Base-by-base conservation (phyloP, 1,140 invertebrate genomes). In the Drosophila ohnishii region DNA sequence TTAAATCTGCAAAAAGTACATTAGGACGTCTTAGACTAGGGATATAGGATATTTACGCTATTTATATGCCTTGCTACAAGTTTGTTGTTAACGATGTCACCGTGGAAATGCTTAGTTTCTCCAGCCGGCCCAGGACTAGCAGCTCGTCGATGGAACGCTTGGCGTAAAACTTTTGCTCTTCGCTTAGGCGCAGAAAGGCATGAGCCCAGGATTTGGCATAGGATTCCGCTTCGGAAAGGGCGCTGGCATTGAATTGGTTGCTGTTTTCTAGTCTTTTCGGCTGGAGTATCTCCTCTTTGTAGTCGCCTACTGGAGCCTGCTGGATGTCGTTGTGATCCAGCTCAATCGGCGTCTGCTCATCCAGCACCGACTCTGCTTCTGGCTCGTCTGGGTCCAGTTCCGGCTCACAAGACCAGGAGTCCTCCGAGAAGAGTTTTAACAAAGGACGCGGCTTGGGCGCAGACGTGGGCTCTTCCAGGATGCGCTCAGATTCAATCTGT, bases 61-160 rank as follows among this genome's bases (percentile, higher is more conserved):
- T 2, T 32, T 19, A 8, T 56, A 11, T 11, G 16, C 16, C 7
- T 59, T 25, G 9, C 65, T 82, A 87, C 28, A 87, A 66, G 50
- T 88, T 88, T 19, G 85, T 73, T 35, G 77, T 75, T 2, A 88
- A 35, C 30, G 84, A 77, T 8, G 84, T 88, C 3, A 88, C 84
- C 8, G 84, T 88, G 0, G 85, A 89, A 9, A 88, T 69, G 45
- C 66, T 85, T 0, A 88, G 42, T 30, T 70, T 71, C 28, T 88
- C 65, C 16, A 88, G 71, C 5, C 84, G 70, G 0, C 84, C 84
- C 42, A 88, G 13, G 2, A 88, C 80, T 0, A 88, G 57, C 0
- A 88, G 84, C 40, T 88, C 84, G 39, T 88, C 84, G 13, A 88
- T 88, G 2, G 85, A 88, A 3, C 84, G 85, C 19, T 88, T 88